These are phyloP conservation scores for Shinisaurus crocodilurus DNA, from an alignment of 2,113 vertebrate genomes.

Conservation along the genomic window DNA sequence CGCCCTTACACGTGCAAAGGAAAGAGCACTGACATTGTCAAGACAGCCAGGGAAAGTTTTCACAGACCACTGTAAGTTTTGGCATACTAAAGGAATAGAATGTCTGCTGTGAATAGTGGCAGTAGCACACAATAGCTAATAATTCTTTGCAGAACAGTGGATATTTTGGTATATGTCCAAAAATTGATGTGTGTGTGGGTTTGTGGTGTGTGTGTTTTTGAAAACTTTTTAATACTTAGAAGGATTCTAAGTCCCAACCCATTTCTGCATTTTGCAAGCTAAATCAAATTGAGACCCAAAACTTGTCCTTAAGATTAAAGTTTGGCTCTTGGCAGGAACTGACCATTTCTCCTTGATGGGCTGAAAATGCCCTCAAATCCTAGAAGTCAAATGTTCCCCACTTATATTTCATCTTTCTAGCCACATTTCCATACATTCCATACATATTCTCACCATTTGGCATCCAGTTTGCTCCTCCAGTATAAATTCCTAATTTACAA, in stretches of 20 bases:
- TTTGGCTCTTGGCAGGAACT: neutral
- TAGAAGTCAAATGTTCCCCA: neutral
- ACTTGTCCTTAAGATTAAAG: neutral
- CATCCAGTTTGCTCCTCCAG: neutral
- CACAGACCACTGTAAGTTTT: neutral
- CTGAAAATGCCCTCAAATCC: neutral
- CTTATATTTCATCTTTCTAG: neutral
- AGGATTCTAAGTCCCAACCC: neutral
- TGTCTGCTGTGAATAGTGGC: neutral
- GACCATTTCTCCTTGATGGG: neutral
- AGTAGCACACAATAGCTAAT: neutral
- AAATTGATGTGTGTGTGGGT: neutral
- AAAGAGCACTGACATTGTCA: neutral
- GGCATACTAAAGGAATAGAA: neutral
- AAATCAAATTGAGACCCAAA: neutral
- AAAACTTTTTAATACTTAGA: neutral
- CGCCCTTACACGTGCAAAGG: no score
- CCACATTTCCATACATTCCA: neutral
- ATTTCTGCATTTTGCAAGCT: neutral
- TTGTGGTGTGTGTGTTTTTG: no score
- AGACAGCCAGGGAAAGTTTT: neutral
- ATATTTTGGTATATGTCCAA: neutral
- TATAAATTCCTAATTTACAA: neutral
- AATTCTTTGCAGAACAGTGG: neutral
- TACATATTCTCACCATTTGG: neutral